Base-by-base conservation (phyloP, 2,888 invertebrate species). In the Hirudinaria manillensis region DNA sequence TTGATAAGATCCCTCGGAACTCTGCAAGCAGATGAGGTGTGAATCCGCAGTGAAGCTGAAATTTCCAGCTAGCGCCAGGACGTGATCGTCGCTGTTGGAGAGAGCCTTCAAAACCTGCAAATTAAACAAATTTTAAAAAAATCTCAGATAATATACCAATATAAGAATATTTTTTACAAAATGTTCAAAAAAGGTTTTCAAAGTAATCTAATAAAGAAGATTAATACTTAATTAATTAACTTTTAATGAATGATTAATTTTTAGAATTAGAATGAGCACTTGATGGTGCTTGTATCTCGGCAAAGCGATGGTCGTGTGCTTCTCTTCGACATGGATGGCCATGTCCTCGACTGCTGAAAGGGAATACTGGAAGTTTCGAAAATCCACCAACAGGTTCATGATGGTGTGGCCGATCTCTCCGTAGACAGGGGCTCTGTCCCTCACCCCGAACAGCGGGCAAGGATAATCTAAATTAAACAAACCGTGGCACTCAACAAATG, bases 391-490 rank as follows among this genome's bases (percentile, higher is more conserved):
- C 75, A 93, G 88, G 86, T 92, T 93, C 85, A 93, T 92, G 77
- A 93, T 92, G 16, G 93, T 93, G 83, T 93, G 92, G 0, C 93
- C 92, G 76, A 93, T 91, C 86, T 93, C 93, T 45, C 89, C 91
- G 83, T 91, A 93, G 6, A 93, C 90, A 0, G 93, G 90, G 79
- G 91, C 90, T 21, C 93, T 87, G 82, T 90, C 89, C 34, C 92
- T 87, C 27, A 91, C 89, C 27, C 92, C 92, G 72, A 93, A 89
- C 78, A 93, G 87, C 0, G 93, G 92, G 82, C 91, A 91, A 0
- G 93, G 93, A 85, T 93, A 93, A 83, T 92, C 86, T 86, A 80
- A 24, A 45, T 27, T 16, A 38, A 65, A 29, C 45, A 34, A 32
- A 45, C 13, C 3, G 1, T 45, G 45, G 45, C 45, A 51, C 21